These are phyloP conservation scores for Florisuga fusca DNA, from an alignment of 2,797 vertebrate species.

Conservation along the genomic window DNA sequence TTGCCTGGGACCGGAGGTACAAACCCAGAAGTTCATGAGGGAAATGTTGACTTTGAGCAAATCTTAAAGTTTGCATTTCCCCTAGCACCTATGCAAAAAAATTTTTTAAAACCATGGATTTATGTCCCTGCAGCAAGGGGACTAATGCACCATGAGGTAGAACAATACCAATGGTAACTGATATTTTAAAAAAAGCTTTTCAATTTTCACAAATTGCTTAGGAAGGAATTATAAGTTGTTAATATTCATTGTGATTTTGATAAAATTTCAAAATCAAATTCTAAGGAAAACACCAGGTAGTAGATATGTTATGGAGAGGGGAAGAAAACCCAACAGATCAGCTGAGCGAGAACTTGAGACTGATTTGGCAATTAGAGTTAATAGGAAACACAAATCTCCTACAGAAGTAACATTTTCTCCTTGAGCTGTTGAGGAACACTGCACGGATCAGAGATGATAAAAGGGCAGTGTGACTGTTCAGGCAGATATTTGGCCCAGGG, in stretches of 20 bases:
- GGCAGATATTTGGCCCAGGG: not conserved
- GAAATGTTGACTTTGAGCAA: not conserved
- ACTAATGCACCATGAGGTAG: not conserved
- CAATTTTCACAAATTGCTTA: not conserved
- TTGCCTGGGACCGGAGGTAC: not conserved
- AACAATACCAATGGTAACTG: not conserved
- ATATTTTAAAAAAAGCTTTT: not conserved
- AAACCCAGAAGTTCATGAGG: not conserved
- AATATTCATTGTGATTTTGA: not conserved
- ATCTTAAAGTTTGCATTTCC: not conserved
- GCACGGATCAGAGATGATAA: not conserved
- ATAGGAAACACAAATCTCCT: not conserved
- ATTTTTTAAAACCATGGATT: not conserved
- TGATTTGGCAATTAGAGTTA: not conserved
- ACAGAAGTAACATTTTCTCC: not conserved
- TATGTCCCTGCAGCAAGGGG: not conserved
- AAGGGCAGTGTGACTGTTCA: fast-evolving
- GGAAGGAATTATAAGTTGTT: not conserved
- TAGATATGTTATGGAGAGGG: not conserved
- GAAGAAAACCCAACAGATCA: not conserved
- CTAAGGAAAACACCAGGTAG: not conserved
- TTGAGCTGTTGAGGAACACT: not conserved
- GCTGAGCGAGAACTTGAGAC: not conserved
- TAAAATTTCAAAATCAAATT: not conserved
- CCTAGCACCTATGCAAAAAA: not conserved